Evolutionary conservation across 2,797 vertebrate species (phyloP).

Genomic region (Pachyuromys duprasi): DNA sequence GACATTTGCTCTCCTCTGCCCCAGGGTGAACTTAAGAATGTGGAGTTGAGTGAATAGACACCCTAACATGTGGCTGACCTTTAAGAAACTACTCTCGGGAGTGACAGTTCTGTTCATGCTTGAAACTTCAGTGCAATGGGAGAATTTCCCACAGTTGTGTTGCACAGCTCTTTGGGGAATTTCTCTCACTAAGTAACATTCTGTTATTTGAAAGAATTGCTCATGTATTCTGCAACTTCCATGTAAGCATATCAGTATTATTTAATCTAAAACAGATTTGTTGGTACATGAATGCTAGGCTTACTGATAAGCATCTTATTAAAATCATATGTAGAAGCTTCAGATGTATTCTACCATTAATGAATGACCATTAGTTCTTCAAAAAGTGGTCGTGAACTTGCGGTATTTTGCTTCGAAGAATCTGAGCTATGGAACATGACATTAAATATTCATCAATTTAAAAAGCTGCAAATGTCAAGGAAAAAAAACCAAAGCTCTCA

Average conservation of each 20-base stretch:
- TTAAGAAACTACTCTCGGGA: conserved; percentile 67
- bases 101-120: conserved; percentile 75
- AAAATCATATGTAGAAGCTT: conserved; percentile 43
- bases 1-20: conserved; percentile 25
- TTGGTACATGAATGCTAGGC: background rate
- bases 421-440: conserved; percentile 54
- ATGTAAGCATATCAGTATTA: conserved; percentile 21
- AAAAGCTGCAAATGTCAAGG: conserved; percentile 73
- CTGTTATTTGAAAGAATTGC: conserved; percentile 53
- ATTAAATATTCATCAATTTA: conserved; percentile 75
- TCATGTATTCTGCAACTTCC: conserved; percentile 22
- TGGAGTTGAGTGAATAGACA: conserved; percentile 64
- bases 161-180: conserved; percentile 43
- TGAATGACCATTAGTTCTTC: conserved; percentile 38
- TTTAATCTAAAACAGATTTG: conserved; percentile 39
- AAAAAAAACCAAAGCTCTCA: conserved; percentile 66
- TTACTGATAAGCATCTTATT: conserved; percentile 25
- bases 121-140: conserved; percentile 53
- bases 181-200: conserved; percentile 9
- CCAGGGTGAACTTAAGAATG: conserved; percentile 13
- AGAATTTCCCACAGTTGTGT: conserved; percentile 2
- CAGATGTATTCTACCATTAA: conserved; percentile 29
- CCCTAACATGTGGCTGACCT: conserved; percentile 27
- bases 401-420: conserved; percentile 66
- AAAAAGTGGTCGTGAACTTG: conserved; percentile 50